Evolutionary conservation across 2,113 vertebrate species (phyloP).

Genomic region (Phrynosoma platyrhinos): DNA sequence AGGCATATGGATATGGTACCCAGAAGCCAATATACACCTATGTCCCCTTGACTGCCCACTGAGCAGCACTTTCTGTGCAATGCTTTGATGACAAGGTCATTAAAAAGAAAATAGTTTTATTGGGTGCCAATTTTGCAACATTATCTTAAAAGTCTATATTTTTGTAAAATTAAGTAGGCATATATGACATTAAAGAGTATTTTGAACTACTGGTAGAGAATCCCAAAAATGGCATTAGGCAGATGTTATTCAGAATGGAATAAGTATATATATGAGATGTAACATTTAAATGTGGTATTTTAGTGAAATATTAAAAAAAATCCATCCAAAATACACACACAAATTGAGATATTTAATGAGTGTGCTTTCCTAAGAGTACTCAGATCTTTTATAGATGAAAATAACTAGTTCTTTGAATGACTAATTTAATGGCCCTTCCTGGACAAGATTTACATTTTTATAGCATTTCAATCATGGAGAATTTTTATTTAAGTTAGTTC

Average conservation of each 20-base stretch:
- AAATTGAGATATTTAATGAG: neutral
- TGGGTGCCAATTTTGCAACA: neutral
- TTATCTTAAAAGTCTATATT: neutral
- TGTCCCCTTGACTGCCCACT: neutral
- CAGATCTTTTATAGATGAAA: conserved; percentile 26
- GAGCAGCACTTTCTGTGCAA: neutral
- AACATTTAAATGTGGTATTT: neutral
- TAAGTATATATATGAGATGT: neutral
- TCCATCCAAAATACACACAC: neutral
- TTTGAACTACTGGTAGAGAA: neutral
- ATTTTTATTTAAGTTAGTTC: neutral
- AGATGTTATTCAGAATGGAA: neutral
- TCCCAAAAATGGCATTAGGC: neutral
- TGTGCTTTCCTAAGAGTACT: neutral
- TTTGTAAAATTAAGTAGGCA: neutral
- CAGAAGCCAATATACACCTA: neutral
- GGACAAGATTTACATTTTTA: neutral
- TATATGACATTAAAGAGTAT: neutral
- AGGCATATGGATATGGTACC: neutral
- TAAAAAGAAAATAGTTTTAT: neutral
- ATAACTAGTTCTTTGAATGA: neutral
- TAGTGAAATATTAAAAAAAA: neutral
- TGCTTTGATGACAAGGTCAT: no score
- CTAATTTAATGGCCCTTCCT: conserved; percentile 2
- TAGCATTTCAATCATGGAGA: neutral